Base-by-base conservation (phyloP, 2,113 vertebrate genomes). In the Ochotona curzoniae region DNA sequence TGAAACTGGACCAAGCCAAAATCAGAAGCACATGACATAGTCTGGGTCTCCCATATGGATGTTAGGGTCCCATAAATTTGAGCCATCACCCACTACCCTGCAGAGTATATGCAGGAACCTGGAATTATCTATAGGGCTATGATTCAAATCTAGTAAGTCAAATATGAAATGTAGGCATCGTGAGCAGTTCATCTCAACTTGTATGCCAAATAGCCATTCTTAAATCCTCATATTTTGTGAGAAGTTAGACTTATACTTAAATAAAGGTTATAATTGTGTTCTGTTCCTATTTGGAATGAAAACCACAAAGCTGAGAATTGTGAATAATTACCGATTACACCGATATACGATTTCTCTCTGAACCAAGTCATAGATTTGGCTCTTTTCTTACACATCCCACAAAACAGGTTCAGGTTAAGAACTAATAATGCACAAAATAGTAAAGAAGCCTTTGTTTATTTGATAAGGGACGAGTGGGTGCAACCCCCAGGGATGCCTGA, bases 321-420 rank as follows among this genome's bases (percentile, higher is more conserved):
- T 78, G 83, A 94, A 14, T 61, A 83, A 78, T 4, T 38, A 10
- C 74, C 74, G 63, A 79, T 90, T 23, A 32, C 44, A 80, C 35
- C 89, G 47, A 78, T 70, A 92, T 76, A 80, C 44, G 75, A 63
- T 75, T 20, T 11, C 21, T 94, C 38, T 84, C 69, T 73, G 21
- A 54, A 93, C 66, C 95, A 96, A 74, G 20, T 87, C 90, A 96
- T 3, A 63, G 30, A 87, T 71, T 88, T 92, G 63, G 25, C 14
- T 7, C 38, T 95, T 97, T 67, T 57, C 78, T 57, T 4, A 0
- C 8, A 15, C 87, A 94, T 95, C 14, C 87, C 0, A 0, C 1
- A 51, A 30, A 15, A 4, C 25, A 87, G 2, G 78, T 91, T 57
- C 20, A 73, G 63, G 9, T 15, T 30, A n/a, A 61, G 79, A 35